Base-by-base conservation (phyloP, 2,113 vertebrate species). In the Cyanistes caeruleus region DNA sequence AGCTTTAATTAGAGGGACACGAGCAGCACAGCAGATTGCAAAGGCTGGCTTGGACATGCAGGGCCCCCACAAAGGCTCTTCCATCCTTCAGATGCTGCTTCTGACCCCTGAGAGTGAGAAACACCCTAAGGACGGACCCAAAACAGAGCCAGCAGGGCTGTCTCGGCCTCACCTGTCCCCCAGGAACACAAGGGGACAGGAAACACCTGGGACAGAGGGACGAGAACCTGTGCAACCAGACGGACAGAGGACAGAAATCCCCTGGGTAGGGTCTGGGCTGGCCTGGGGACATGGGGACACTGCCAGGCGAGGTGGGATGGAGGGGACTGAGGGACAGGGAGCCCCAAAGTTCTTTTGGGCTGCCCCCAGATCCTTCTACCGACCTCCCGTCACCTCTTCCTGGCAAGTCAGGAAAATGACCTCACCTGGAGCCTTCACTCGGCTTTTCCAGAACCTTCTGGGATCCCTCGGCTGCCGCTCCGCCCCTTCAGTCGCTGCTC, bases 401-500 rank as follows among this genome's bases (percentile, higher is more conserved):
- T 3, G 2, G 16, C 48, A 31, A 33, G 4, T 33, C 28, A 10
- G 8, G 5, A 7, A 27, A 6, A 8, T 5, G 0, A 5, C 9
- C 20, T n/a, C 7, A 31, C 51, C 53, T 0, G 9, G 51, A 41
- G 16, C 5, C 1, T 13, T 3, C 6, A 0, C 43, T 7, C 5
- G 0, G 27, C 13, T 13, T 49, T 63, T 49, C 73, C 27, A 4
- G 87, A 72, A 68, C 60, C 31, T 85, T 72, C 78, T 0, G 2
- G 37, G 5, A 5, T 7, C 8, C 27, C 49, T 1, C 48, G 21
- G 6, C 20, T 2, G 8, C 19, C 1, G 25, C 58, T 23, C 30
- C 3, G 1, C 11, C 28, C 41, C 37, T 39, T 30, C 39, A 51
- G 37, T 39, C 37, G 7, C 15, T 51, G 15, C 53, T 4, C 53